Evolutionary conservation across 2,888 invertebrate species (phyloP).

Genomic region (Norana najaformis): DNA sequence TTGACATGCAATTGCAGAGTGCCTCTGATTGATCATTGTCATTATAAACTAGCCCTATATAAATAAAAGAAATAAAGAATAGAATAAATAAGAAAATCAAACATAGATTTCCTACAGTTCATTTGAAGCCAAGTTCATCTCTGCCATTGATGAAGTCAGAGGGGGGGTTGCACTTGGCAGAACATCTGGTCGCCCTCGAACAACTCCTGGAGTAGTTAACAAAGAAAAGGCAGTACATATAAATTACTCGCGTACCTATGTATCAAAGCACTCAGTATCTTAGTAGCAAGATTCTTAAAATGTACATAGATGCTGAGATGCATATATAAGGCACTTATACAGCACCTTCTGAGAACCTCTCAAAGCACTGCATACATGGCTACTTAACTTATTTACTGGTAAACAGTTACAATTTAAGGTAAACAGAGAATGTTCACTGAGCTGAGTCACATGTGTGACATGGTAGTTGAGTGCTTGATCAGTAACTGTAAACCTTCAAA

Average conservation of each 20-base stretch:
- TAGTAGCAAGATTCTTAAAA: not conserved
- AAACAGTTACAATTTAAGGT: not conserved
- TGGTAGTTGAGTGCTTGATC: not conserved
- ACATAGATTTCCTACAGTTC: not conserved
- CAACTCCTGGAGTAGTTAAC: not conserved
- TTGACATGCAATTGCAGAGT: not conserved
- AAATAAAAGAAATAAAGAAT: not conserved
- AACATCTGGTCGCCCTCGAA: slow-evolving; percentile 55
- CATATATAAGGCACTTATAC: not conserved
- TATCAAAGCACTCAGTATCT: not conserved
- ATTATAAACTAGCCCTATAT: not conserved
- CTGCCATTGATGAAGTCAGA: slow-evolving; percentile 67
- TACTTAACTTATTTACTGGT: not conserved
- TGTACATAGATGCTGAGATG: not conserved
- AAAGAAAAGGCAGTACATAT: not conserved
- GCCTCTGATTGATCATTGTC: no score
- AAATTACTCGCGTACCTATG: not conserved
- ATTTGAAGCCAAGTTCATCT: slow-evolving; percentile 23
- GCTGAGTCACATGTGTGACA: not conserved
- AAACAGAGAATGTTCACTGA: not conserved
- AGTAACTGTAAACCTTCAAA: no score
- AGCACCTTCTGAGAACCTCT: no score
- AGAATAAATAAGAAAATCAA: not conserved
- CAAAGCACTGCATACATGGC: not conserved
- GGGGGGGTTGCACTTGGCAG: slow-evolving; percentile 73